phyloP scores from a whole-genome alignment of 2,797 vertebrate genomes.

The Crocidura indochinensis region DNA sequence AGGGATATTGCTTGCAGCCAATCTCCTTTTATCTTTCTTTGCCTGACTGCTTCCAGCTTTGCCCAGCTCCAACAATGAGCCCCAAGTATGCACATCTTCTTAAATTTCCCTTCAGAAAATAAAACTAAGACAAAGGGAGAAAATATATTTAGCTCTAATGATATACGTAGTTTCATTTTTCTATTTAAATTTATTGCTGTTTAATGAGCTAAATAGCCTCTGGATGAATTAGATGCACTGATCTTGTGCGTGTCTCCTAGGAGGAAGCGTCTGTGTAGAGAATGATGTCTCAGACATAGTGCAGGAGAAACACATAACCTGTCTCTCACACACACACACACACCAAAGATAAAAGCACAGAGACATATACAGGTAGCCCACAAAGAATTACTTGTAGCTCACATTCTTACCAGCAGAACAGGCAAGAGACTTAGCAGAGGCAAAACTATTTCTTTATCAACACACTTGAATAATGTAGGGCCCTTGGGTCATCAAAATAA shows the following conservation, averaged over 20 bases:
- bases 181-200: slow-evolving; percentile 64
- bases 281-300: background rate
- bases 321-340: background rate
- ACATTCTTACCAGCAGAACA: background rate
- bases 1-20: slow-evolving; percentile 50
- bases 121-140: slow-evolving; percentile 75
- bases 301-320: background rate
- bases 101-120: slow-evolving; percentile 64
- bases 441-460: slow-evolving; percentile 33
- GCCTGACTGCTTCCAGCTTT: slow-evolving; percentile 71
- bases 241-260: background rate
- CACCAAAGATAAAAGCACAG: background rate
- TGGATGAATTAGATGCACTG: slow-evolving; percentile 40
- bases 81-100: slow-evolving; percentile 59
- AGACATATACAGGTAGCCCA: background rate
- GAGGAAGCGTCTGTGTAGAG: background rate
- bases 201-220: slow-evolving; percentile 77
- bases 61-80: slow-evolving; percentile 44
- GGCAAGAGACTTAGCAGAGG: background rate
- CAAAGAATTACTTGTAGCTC: background rate
- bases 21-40: slow-evolving; percentile 61
- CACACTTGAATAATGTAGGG: slow-evolving; percentile 6
- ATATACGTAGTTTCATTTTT: slow-evolving; percentile 70
- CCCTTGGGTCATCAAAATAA: background rate
- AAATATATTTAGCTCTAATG: slow-evolving; percentile 78